Evolutionary conservation across 23 tunicate species (phyloP).

Genomic region (Trididemnum miniatum): DNA sequence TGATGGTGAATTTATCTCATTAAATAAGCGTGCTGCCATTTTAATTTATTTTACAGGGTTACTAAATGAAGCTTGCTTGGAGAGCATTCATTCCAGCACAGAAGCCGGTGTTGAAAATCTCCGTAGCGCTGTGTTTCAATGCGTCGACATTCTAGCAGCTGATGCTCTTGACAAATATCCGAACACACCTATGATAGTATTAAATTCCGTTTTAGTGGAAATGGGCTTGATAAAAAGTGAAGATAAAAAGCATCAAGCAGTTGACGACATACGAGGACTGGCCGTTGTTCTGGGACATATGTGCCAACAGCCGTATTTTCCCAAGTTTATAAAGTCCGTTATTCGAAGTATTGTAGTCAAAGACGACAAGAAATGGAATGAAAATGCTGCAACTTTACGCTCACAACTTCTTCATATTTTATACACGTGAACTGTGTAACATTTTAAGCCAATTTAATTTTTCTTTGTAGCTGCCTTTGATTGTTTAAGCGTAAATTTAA

Average conservation of each 20-base stretch:
- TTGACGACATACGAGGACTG: slow-evolving; percentile 36
- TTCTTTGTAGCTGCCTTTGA: no score
- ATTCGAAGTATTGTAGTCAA: slow-evolving; percentile 64
- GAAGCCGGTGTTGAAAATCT: slow-evolving; percentile 20
- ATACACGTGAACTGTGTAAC: slow-evolving; percentile 46
- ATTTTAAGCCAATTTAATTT: no score
- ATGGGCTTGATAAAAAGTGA: slow-evolving; percentile 77
- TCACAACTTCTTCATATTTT: slow-evolving; percentile 58
- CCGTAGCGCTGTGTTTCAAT: slow-evolving; percentile 45
- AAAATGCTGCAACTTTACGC: slow-evolving; percentile 15
- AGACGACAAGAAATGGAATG: slow-evolving; percentile 46
- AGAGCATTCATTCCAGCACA: slow-evolving; percentile 9
- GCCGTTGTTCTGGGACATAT: slow-evolving; percentile 49
- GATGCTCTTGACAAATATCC: slow-evolving; percentile 70
- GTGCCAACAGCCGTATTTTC: slow-evolving; percentile 61
- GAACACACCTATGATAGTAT: slow-evolving; percentile 66
- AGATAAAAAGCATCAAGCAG: slow-evolving; percentile 48
- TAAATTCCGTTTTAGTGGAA: slow-evolving; percentile 58
- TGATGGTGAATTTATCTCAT: no score
- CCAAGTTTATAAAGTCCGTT: slow-evolving; percentile 36
- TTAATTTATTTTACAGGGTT: neutral
- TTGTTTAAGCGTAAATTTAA: no score
- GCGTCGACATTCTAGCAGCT: slow-evolving; percentile 42
- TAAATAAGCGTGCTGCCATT: no score
- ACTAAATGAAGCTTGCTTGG: slow-evolving; percentile 29